Evolutionary conservation across 1,140 invertebrate species (phyloP).

Genomic region (Panulirus ornatus): DNA sequence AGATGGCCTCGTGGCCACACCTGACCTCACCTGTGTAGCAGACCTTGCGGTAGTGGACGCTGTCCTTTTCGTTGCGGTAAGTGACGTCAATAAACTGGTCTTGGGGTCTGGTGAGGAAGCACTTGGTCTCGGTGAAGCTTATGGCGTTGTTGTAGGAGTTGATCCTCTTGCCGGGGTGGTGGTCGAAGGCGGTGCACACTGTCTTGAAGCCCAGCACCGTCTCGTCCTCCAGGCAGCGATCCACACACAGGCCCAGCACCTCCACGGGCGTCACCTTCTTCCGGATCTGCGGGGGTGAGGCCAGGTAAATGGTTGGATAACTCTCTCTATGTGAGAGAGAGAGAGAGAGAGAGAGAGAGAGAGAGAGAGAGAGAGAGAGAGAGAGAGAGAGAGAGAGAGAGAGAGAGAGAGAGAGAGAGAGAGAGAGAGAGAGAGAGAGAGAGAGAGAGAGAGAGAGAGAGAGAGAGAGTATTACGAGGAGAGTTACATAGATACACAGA

Average conservation of each 20-base stretch:
- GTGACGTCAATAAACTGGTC: slow-evolving; percentile 86
- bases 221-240: slow-evolving; percentile 89
- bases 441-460: too few species aligned
- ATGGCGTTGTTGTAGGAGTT: slow-evolving; percentile 83
- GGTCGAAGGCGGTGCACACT: slow-evolving; percentile 91
- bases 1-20: too few species aligned
- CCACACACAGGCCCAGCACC: slow-evolving; percentile 90
- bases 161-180: slow-evolving; percentile 90
- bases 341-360: too few species aligned
- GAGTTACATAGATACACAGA: too few species aligned
- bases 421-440: too few species aligned
- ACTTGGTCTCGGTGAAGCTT: slow-evolving; percentile 93
- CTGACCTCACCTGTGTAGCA: slow-evolving; percentile 88
- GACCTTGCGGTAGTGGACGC: slow-evolving; percentile 92
- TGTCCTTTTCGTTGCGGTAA: slow-evolving; percentile 88
- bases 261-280: slow-evolving; percentile 49
- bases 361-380: too few species aligned
- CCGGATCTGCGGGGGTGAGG: neutral
- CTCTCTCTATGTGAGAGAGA: too few species aligned
- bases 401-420: too few species aligned
- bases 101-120: slow-evolving; percentile 90
- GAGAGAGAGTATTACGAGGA: too few species aligned
- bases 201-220: slow-evolving; percentile 89
- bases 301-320: neutral
- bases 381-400: too few species aligned